These are phyloP conservation scores for Leptura quadrifasciata DNA, from an alignment of 2,888 invertebrate species.

Conservation along the genomic window DNA sequence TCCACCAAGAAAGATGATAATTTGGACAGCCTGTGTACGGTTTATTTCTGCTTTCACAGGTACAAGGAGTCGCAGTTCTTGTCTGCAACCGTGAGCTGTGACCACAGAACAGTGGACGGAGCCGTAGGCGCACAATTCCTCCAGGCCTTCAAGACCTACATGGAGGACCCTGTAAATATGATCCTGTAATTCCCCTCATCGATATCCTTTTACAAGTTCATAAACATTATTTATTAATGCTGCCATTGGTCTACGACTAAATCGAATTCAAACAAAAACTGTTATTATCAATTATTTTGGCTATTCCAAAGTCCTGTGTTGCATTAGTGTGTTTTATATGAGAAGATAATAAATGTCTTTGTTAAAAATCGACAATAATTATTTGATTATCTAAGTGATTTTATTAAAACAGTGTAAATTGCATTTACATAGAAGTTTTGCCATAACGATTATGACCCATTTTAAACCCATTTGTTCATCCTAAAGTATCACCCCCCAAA, in stretches of 20 bases:
- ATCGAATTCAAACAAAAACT: conserved; percentile 29
- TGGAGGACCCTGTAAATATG: conserved; percentile 96
- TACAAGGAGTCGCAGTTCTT: conserved; percentile 85
- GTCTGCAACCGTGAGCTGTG: conserved; percentile 95
- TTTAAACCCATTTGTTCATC: conserved; percentile 2
- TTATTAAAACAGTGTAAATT: conserved; percentile 35
- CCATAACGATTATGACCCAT: conserved; percentile 27
- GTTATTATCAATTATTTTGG: background rate
- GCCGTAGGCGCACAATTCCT: conserved; percentile 99
- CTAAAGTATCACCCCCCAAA: conserved; percentile 8
- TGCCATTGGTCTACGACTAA: conserved; percentile 46
- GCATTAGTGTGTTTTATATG: conserved; percentile 23
- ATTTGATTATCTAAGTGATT: conserved; percentile 25
- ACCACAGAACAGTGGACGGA: conserved; percentile 98
- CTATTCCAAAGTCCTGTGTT: background rate
- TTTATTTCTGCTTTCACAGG: conserved; percentile 73
- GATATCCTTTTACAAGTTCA: conserved; percentile 30
- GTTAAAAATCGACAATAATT: conserved; percentile 36
- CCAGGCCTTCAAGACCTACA: conserved; percentile 87
- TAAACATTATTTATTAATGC: conserved; percentile 46
- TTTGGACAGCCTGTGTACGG: no score
- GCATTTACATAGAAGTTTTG: conserved; percentile 47
- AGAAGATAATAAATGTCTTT: conserved; percentile 31
- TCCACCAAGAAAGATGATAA: no score
- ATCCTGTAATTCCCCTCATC: conserved; percentile 81